A percentile compares a stretch with the other conserved stretches of the same genome.
These are phyloP conservation scores for Seriola dumerili DNA, from an alignment of 2,113 vertebrate genomes.

Conservation along the genomic window DNA sequence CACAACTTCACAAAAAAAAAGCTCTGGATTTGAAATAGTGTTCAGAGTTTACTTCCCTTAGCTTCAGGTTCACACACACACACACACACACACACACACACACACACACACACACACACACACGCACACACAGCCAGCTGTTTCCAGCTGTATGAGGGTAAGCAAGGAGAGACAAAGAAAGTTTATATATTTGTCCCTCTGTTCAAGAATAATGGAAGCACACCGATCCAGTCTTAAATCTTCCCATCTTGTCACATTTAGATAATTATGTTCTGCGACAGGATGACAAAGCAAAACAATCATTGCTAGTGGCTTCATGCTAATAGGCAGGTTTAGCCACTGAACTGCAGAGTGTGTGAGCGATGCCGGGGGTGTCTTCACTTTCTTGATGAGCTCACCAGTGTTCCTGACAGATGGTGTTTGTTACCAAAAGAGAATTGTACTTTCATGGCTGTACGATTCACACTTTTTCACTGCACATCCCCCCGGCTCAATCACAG, in stretches of 20 bases:
- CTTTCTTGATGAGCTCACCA: constrained; percentile 61
- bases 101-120: constrained; percentile 7
- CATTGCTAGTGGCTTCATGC: constrained; percentile 32
- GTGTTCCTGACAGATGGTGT: constrained; percentile 74
- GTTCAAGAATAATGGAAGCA: not conserved
- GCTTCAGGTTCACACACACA: constrained; percentile 25
- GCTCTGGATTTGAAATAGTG: constrained; percentile 34
- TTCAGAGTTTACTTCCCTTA: constrained; percentile 14
- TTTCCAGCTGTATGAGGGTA: constrained; percentile 14
- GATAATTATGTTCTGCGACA: constrained; percentile 44
- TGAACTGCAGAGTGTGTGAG: constrained; percentile 41
- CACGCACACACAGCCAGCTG: constrained; percentile 30
- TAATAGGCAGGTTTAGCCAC: constrained; percentile 47
- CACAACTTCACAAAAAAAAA: not conserved
- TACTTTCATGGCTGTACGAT: constrained; percentile 56
- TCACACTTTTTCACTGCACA: constrained; percentile 49
- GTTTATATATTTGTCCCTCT: constrained; percentile 12
- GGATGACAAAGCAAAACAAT: constrained; percentile 39
- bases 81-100: not conserved
- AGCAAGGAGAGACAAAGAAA: constrained; percentile 26
- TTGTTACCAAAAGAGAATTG: constrained; percentile 68
- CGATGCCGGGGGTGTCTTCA: constrained; percentile 49
- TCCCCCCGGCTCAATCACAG: constrained; percentile 56
- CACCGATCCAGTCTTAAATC: constrained; percentile 13
- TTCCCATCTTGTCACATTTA: constrained; percentile 37